Evolutionary conservation across 2,113 vertebrate genomes (phyloP).

Genomic region (Anser brachyrhynchus): DNA sequence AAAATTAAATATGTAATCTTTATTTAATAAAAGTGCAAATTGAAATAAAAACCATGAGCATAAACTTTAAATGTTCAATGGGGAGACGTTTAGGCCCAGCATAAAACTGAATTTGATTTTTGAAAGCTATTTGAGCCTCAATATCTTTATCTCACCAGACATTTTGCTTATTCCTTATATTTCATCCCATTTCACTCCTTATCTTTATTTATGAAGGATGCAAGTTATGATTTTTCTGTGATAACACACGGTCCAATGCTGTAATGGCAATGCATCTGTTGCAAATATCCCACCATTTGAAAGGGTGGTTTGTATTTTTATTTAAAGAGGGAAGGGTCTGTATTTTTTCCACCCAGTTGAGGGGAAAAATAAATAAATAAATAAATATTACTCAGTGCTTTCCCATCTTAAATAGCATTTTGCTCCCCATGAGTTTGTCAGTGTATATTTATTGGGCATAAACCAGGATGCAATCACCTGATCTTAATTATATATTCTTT

Average conservation of each 20-base stretch:
- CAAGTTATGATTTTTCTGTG: background rate
- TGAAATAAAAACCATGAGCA: slow-evolving; percentile 62
- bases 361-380: background rate
- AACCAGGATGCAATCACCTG: slow-evolving; percentile 12
- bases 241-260: background rate
- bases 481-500: slow-evolving; percentile 34
- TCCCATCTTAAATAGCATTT: background rate
- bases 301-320: background rate
- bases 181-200: slow-evolving; percentile 18
- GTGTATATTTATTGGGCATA: background rate
- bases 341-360: background rate
- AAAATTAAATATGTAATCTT: slow-evolving; percentile 19
- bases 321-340: background rate
- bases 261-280: background rate
- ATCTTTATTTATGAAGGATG: slow-evolving; percentile 42
- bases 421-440: background rate
- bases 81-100: slow-evolving; percentile 32
- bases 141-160: background rate
- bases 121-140: slow-evolving; percentile 32
- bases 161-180: background rate
- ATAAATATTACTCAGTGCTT: background rate
- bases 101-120: slow-evolving; percentile 38
- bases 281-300: background rate
- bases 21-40: slow-evolving; percentile 32
- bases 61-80: slow-evolving; percentile 24